phyloP scores from a whole-genome alignment of 1,140 invertebrate species.

The Caenorhabditis remanei region DNA sequence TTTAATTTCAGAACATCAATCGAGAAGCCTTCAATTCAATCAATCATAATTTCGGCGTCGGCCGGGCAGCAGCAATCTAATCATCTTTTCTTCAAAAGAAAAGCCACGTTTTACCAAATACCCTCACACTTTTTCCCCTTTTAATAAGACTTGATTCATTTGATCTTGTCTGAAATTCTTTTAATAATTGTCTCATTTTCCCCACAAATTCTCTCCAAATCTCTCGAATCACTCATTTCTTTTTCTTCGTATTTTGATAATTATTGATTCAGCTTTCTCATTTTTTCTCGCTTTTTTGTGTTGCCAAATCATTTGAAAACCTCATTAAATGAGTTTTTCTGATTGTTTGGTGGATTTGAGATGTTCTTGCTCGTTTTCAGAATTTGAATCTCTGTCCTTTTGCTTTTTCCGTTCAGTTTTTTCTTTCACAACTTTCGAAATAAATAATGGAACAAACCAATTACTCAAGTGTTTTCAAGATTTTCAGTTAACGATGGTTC shows the following conservation, averaged over 20 bases:
- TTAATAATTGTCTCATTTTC: slow-evolving; percentile 10
- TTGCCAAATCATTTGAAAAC: not conserved
- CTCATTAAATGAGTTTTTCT: slow-evolving; percentile 26
- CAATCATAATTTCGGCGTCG: not conserved
- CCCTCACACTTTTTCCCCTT: not conserved
- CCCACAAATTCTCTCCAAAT: not conserved
- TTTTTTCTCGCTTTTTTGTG: not conserved
- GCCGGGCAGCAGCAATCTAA: slow-evolving; percentile 43
- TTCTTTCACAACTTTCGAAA: not conserved
- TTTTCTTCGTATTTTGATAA: slow-evolving; percentile 42
- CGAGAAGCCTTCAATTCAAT: not conserved
- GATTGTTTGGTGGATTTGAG: not conserved
- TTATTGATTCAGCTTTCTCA: slow-evolving; percentile 12
- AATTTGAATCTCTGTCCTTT: not conserved
- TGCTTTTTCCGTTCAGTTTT: slow-evolving; percentile 27
- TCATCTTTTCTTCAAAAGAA: not conserved
- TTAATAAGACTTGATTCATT: slow-evolving; percentile 6
- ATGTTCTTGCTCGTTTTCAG: not conserved
- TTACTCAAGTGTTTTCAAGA: not conserved
- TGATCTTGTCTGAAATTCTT: not conserved
- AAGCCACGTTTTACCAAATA: slow-evolving; percentile 30
- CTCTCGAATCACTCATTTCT: slow-evolving; percentile 6
- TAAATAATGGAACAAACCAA: slow-evolving; percentile 15
- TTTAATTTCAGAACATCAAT: not conserved
- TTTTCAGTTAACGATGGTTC: slow-evolving; percentile 5